These are phyloP conservation scores for Carposina sasakii DNA, from an alignment of 1,140 invertebrate species.

Conservation along the genomic window DNA sequence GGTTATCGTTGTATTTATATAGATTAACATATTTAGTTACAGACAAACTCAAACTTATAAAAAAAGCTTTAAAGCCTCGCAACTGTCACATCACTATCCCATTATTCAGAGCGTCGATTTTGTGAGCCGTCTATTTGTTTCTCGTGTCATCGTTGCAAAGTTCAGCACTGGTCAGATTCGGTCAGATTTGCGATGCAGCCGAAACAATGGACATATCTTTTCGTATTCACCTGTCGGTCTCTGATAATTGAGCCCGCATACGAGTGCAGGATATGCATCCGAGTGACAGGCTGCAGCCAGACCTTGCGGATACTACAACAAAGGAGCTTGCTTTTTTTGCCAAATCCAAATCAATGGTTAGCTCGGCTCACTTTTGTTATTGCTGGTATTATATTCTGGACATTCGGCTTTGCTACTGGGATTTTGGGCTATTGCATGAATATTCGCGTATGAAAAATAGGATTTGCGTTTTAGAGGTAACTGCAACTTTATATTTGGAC, in stretches of 20 bases:
- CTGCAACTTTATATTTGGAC: too few relatives aligned
- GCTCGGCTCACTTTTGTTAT: conserved; percentile 61
- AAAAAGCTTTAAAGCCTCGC: too few relatives aligned
- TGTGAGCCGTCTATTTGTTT: too few relatives aligned
- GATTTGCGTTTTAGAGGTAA: too few relatives aligned
- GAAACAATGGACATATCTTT: conserved; percentile 51
- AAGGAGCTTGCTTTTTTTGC: conserved; percentile 56
- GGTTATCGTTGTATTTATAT: too few relatives aligned
- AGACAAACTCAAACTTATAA: too few relatives aligned
- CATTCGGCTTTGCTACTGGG: conserved; percentile 17
- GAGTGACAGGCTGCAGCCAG: conserved; percentile 43
- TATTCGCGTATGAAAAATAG: too few relatives aligned
- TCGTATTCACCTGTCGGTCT: conserved; percentile 52
- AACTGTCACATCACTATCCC: too few relatives aligned
- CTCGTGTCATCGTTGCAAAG: too few relatives aligned
- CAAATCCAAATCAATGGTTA: conserved; percentile 68
- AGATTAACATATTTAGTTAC: too few relatives aligned
- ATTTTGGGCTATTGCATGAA: conserved; percentile 21
- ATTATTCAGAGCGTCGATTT: too few relatives aligned
- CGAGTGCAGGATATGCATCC: conserved; percentile 35
- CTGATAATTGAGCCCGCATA: conserved; percentile 46
- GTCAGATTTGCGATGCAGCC: too few relatives aligned
- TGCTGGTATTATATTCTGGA: conserved; percentile 51
- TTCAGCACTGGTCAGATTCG: conserved; percentile 21
- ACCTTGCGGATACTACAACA: conserved; percentile 55